Conservation (phyloP, 2,888 invertebrate species). For the Macrosoma leucophasiata region DNA sequence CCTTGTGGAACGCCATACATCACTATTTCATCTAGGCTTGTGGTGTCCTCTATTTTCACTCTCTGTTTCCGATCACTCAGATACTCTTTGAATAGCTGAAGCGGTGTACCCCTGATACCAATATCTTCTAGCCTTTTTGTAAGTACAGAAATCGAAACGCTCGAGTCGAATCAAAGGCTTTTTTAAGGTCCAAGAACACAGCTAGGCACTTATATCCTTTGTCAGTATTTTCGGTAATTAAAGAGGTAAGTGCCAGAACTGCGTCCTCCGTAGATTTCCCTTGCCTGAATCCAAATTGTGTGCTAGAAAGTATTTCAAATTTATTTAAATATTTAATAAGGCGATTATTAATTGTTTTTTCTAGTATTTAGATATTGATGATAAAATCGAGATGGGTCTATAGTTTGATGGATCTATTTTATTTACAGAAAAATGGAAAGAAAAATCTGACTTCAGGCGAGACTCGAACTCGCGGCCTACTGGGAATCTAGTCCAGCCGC, state of each 20-base stretch:
- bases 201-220: constrained; percentile 10
- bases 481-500: too few relatives aligned
- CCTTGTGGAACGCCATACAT: too few relatives aligned
- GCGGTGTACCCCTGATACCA: constrained; percentile 4
- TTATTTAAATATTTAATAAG: background rate
- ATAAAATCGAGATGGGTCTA: too few relatives aligned
- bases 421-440: too few relatives aligned
- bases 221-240: constrained; percentile 7
- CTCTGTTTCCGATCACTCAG: constrained; percentile 6
- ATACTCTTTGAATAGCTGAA: constrained; percentile 1
- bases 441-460: too few relatives aligned
- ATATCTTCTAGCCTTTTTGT: constrained; percentile 1
- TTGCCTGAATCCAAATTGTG: constrained; percentile 12
- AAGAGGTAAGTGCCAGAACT: constrained; percentile 6
- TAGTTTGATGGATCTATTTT: too few relatives aligned
- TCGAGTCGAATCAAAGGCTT: too few relatives aligned
- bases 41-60: constrained; percentile 15
- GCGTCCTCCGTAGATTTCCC: constrained; percentile 12
- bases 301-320: constrained; percentile 2
- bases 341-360: constrained; percentile 2
- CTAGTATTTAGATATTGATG: constrained; percentile 3
- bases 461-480: too few relatives aligned
- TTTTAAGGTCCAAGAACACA: too few relatives aligned
- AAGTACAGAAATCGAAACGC: constrained; percentile 1
- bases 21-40: too few relatives aligned